A percentile compares a stretch with the other conserved stretches of the same genome.
Conservation (phyloP, 2,888 invertebrate genomes). For the Salticus scenicus region DNA sequence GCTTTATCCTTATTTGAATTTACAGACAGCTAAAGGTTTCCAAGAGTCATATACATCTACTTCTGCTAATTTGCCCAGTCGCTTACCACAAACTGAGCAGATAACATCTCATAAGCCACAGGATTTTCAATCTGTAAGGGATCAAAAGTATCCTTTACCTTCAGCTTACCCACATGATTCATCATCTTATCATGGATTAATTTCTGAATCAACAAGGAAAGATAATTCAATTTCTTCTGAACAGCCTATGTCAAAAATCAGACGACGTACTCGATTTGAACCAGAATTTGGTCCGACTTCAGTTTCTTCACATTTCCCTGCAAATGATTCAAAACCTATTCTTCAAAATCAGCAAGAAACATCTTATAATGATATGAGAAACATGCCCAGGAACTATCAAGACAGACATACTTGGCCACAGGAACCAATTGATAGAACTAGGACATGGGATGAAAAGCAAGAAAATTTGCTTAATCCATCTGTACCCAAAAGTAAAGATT, state of each 20-base stretch:
- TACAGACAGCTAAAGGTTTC: background rate
- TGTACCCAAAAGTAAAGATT: conserved; percentile 5
- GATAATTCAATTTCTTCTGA: background rate
- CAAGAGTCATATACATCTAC: background rate
- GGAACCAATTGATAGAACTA: background rate
- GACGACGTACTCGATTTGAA: conserved; percentile 23
- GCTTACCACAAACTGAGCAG: background rate
- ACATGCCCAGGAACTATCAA: background rate
- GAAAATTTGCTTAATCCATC: conserved; percentile 21
- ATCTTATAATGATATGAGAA: conserved; percentile 8
- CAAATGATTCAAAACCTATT: background rate
- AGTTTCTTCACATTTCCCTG: too few relatives aligned
- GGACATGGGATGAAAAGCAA: conserved; percentile 29
- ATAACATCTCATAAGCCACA: background rate
- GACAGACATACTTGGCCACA: conserved; percentile 31
- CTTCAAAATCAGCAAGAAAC: background rate
- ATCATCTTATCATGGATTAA: too few relatives aligned
- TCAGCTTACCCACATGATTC: background rate
- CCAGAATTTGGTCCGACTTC: conserved; percentile 17
- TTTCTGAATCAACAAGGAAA: too few relatives aligned
- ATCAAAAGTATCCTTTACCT: background rate
- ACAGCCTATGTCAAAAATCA: background rate
- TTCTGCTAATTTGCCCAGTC: background rate
- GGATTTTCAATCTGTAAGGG: background rate
- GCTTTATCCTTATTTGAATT: background rate